Conservation (phyloP, 2,888 invertebrate genomes). For the Synanthedon formicaeformis region DNA sequence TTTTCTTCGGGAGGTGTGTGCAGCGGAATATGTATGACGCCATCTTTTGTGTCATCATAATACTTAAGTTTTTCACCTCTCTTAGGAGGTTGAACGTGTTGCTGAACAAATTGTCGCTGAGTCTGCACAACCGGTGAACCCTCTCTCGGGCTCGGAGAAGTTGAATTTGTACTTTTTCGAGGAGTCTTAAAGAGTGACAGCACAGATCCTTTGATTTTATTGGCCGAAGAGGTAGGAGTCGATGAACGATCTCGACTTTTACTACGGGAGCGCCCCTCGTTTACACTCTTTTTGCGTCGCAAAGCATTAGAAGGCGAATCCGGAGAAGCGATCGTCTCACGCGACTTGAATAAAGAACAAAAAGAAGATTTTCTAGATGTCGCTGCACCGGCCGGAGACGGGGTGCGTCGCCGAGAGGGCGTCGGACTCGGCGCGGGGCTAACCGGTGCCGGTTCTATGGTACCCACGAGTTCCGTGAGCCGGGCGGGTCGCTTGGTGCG, state of each 20-base stretch:
- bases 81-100: constrained; percentile 1
- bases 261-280: constrained; percentile 71
- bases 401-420: constrained; percentile 44
- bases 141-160: constrained; percentile 42
- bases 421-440: constrained; percentile 46
- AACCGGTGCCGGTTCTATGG: constrained; percentile 32
- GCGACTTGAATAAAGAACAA: constrained; percentile 82
- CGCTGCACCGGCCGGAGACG: constrained; percentile 75
- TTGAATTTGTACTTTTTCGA: constrained; percentile 35
- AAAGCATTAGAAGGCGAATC: constrained; percentile 69
- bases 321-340: constrained; percentile 74
- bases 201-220: constrained; percentile 74
- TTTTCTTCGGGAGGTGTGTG: constrained; percentile 80
- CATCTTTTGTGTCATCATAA: constrained; percentile 74
- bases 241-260: constrained; percentile 74
- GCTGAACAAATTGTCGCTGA: constrained; percentile 20
- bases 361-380: constrained; percentile 85
- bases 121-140: constrained; percentile 37
- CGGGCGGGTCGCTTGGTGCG: constrained; percentile 29
- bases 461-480: constrained; percentile 40
- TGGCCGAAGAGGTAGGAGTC: constrained; percentile 65
- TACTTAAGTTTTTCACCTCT: constrained; percentile 59
- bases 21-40: constrained; percentile 78
- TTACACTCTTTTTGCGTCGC: constrained; percentile 51
- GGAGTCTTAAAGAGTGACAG: constrained; percentile 76